Evolutionary conservation across 2,797 vertebrate genomes (phyloP).

Genomic region (Dendrocincla fuliginosa): DNA sequence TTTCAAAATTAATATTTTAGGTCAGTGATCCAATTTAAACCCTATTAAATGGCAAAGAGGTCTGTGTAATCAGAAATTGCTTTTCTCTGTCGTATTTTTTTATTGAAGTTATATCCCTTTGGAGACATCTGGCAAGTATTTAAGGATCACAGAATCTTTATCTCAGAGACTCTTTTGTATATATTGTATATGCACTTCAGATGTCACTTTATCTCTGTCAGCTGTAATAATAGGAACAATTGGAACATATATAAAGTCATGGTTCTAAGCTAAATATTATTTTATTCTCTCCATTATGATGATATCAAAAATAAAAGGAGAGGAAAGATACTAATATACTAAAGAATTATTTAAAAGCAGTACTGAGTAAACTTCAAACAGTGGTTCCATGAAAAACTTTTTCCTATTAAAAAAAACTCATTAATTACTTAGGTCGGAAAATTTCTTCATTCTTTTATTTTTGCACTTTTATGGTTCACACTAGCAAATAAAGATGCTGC

Average conservation of each 20-base stretch:
- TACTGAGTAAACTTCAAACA: conserved; percentile 3
- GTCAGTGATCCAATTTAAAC: conserved; percentile 66
- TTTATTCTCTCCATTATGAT: conserved; percentile 40
- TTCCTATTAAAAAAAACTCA: neutral
- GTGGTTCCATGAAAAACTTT: neutral
- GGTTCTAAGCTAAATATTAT: conserved; percentile 29
- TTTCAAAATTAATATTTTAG: conserved; percentile 69
- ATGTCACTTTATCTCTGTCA: conserved; percentile 43
- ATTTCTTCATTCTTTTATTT: neutral
- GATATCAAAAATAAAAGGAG: neutral
- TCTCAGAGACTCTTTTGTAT: conserved; percentile 17
- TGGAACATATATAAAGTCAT: neutral
- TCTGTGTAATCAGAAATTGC: conserved; percentile 54
- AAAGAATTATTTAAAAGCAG: conserved; percentile 22
- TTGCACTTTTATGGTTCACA: neutral
- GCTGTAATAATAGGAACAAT: conserved; percentile 32
- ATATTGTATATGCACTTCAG: neutral
- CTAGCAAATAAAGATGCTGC: neutral
- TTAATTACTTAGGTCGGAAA: neutral
- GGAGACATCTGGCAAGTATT: conserved; percentile 49
- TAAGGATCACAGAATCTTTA: conserved; percentile 40
- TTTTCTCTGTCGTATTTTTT: neutral
- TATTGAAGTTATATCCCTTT: conserved; percentile 43
- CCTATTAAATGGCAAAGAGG: conserved; percentile 40
- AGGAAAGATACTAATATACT: conserved; percentile 3